Percentiles rank a stretch among this genome's conserved stretches.
Conservation (phyloP, 2,113 vertebrate genomes). For the Panthera uncia region DNA sequence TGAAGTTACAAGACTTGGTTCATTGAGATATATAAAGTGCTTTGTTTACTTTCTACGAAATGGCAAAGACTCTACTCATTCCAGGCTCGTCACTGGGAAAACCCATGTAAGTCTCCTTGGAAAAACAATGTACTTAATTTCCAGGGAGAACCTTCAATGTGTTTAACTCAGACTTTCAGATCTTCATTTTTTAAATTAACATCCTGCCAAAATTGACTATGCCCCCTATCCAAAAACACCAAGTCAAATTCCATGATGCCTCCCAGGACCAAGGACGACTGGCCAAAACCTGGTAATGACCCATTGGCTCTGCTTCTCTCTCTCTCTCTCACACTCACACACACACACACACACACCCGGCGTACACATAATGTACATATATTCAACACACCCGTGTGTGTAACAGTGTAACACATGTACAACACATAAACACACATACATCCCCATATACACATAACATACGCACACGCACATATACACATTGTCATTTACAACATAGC, state of each 20-base stretch:
- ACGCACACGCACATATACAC: neutral
- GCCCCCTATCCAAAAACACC: neutral
- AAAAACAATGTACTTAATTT: constrained; percentile 48
- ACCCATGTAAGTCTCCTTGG: neutral
- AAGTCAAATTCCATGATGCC: neutral
- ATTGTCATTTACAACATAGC: neutral
- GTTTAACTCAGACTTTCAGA: neutral
- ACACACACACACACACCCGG: neutral
- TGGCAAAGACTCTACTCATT: neutral
- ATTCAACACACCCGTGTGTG: neutral
- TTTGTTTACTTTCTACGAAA: constrained; percentile 44
- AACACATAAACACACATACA: neutral
- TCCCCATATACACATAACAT: neutral
- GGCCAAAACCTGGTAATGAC: constrained; percentile 22
- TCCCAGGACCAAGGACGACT: neutral
- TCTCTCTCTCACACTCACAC: neutral
- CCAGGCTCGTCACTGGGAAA: neutral
- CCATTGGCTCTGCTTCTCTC: neutral
- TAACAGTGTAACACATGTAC: neutral
- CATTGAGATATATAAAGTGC: neutral
- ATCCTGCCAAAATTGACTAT: constrained; percentile 23
- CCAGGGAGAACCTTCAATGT: neutral
- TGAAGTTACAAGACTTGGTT: neutral
- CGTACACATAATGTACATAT: neutral
- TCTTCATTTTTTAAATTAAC: constrained; percentile 42